Base-by-base conservation (phyloP, 2,797 vertebrate genomes). In the Argya squamiceps region DNA sequence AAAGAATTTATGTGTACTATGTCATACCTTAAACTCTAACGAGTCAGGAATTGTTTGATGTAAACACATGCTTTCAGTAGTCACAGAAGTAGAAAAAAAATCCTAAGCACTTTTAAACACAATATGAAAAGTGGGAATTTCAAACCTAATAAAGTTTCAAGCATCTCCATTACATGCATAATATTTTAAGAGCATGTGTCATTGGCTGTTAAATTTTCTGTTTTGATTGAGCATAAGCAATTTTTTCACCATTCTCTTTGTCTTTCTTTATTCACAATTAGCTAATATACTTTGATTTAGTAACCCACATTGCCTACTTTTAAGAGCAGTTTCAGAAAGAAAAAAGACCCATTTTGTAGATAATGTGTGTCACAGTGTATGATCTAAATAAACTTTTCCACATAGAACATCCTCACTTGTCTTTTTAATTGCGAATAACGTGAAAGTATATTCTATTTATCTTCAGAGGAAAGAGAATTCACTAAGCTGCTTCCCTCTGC, bases 401-500 rank as follows among this genome's bases (percentile, higher is more conserved):
- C 20, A 49, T 6, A 88, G 74, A 70, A 87, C 80, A 74, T 37
- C 41, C 67, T 76, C 63, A 67, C 37, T 89, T 95, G 80, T 77
- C 75, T 79, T 87, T 94, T 84, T 94, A 88, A 89, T 90, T 92
- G 34, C 80, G 89, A 92, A 34, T 59, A 84, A 84, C 12, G 6
- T 43, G 34, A 50, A 88, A 86, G 13, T 23, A 65, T 41, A 37
- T 76, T 84, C 47, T 62, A 37, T 91, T 84, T 69, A 23, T 92
- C 83, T 92, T 82, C 20, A 36, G 32, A 87, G 23, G 11, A 49
- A 87, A 37, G 27, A 73, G 27, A 92, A 92, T 56, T 87, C 50
- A 67, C 75, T 90, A 15, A 24, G 5, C 14, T 87, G 11, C 16
- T 22, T 89, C 77, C 37, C 44, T 73, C 43, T 76, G 62, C 37